These are phyloP conservation scores for Phyllostomus discolor DNA, from an alignment of 2,113 vertebrate genomes.

Conservation along the genomic window DNA sequence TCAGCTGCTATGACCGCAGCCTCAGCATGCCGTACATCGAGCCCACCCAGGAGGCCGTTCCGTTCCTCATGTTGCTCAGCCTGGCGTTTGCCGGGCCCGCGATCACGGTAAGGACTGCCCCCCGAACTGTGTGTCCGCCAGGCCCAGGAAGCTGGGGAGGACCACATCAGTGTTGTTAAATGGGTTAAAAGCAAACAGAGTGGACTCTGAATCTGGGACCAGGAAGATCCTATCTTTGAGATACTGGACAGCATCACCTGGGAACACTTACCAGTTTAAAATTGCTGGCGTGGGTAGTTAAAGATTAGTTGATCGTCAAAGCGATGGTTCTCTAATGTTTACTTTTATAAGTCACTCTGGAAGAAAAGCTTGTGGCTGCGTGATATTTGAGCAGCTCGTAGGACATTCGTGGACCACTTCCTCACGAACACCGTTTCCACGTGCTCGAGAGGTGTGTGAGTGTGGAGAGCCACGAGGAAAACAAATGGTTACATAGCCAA, in stretches of 20 bases:
- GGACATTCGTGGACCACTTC: background rate
- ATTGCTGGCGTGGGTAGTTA: background rate
- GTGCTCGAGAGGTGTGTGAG: background rate
- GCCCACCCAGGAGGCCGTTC: slow-evolving; percentile 93
- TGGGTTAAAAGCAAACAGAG: background rate
- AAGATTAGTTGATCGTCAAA: background rate
- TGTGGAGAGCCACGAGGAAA: background rate
- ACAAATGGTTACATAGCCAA: background rate
- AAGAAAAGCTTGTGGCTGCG: background rate
- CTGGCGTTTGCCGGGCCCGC: slow-evolving; percentile 95
- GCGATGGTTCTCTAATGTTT: background rate
- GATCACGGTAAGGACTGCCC: slow-evolving; percentile 85
- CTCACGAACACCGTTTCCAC: background rate
- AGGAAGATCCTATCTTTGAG: background rate
- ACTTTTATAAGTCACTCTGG: background rate
- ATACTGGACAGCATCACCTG: background rate
- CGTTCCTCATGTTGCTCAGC: slow-evolving; percentile 96
- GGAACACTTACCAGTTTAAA: background rate
- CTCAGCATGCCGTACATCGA: slow-evolving; percentile 97
- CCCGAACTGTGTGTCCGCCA: background rate
- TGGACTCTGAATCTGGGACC: background rate
- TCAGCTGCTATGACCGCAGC: slow-evolving; percentile 95
- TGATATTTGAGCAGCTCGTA: background rate
- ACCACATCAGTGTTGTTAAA: background rate
- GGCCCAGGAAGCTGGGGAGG: background rate